Percentiles rank a stretch among this genome's conserved stretches.
Evolutionary conservation across 2,797 vertebrate genomes (phyloP).

Genomic region (Hafferia zeledoni): DNA sequence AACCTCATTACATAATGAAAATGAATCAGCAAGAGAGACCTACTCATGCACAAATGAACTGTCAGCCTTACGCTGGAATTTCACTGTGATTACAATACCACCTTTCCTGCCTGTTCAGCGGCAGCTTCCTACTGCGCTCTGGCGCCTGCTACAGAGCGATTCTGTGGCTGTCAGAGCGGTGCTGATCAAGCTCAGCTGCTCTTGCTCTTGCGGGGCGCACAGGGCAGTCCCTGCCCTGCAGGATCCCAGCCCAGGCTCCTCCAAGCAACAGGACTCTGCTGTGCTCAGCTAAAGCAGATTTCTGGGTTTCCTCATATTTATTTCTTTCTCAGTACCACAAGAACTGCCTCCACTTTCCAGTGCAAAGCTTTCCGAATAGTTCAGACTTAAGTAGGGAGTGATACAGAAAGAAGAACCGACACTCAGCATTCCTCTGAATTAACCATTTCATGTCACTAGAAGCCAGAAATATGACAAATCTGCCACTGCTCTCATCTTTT

Average conservation of each 20-base stretch:
- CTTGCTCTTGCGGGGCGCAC: not conserved
- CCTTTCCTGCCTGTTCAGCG: not conserved
- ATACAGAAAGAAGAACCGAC: not conserved
- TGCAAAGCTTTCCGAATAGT: slow-evolving; percentile 12
- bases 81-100: not conserved
- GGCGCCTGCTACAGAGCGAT: accelerated
- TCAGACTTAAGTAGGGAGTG: not conserved
- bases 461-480: not conserved
- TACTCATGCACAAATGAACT: not conserved
- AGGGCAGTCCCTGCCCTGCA: not conserved
- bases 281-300: not conserved
- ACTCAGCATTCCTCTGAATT: not conserved
- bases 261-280: not conserved
- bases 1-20: not conserved
- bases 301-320: slow-evolving; percentile 4
- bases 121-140: not conserved
- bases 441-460: not conserved
- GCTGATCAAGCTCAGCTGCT: not conserved
- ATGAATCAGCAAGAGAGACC: not conserved
- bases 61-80: not conserved
- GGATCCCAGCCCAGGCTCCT: not conserved
- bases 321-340: not conserved
- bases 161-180: accelerated
- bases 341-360: not conserved
- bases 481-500: not conserved